Evolutionary conservation across 2,888 invertebrate genomes (phyloP), one percentile per base, ranked within the genome.

Genomic region (Leptinotarsa rubiginosa): DNA sequence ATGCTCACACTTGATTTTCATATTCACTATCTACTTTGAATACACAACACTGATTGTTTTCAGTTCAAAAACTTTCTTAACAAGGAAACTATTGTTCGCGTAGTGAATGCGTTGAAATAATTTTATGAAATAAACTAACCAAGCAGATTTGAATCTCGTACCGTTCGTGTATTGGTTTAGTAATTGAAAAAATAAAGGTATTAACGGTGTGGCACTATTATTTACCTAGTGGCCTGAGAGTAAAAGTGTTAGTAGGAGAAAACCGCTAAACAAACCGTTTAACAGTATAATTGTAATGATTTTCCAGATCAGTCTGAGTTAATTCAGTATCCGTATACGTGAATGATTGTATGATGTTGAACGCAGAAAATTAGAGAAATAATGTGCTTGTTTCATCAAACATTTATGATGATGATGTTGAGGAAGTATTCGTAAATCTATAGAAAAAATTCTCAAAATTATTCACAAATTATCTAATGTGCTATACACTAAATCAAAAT

Each of bases 111-210:
- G 22, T 59, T 22, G 56, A 56, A 5, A 22, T 5, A 15, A 59
- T 59, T 59, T 25, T 22, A 15, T 59, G 59, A 25, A 41, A 62
- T 41, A 62, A 10, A 62, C 62, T 31, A n/a, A 62, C 31, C 41
- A 18, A 10, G n/a, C 16, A 62, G 62, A 62, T 62, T 41, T 62
- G 41, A 62, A 62, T 62, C 25, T 62, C 15, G 31, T 62, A 31
- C 62, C 62, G 62, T 62, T 62, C 16, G 31, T 62, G 41, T 62
- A 31, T 31, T 31, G 62, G 62, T 31, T 31, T 25, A n/a, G 62
- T 73, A 73, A 73, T 73, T 73, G 65, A 70, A 66, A 73, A 73
- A 73, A 73, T 73, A 70, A 69, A 66, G 69, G 49, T 65, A 31
- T 20, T 66, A 72, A 72, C 72, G 72, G 72, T 66, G 56, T 47